Evolutionary conservation across 2,113 vertebrate species (phyloP).

Genomic region (Smithornis capensis): DNA sequence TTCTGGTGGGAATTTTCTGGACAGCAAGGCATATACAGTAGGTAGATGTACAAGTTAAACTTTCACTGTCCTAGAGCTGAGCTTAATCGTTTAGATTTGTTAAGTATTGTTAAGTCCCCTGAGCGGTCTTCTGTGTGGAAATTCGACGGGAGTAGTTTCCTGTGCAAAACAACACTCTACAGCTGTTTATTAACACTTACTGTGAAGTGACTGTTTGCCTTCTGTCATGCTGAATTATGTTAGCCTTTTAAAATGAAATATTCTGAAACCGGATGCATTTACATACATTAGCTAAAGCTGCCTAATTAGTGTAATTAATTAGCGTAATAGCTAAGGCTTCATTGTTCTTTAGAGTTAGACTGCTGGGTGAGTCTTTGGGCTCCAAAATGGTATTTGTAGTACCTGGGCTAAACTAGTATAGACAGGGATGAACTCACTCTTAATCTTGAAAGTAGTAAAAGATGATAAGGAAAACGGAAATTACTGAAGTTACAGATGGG

Average conservation of each 20-base stretch:
- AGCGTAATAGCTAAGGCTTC: background rate
- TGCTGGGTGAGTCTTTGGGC: background rate
- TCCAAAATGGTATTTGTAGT: background rate
- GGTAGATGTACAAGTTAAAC: background rate
- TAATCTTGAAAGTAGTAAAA: background rate
- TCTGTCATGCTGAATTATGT: slow-evolving; percentile 13
- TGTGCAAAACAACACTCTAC: background rate
- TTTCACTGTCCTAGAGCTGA: background rate
- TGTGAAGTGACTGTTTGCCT: background rate
- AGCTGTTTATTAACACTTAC: slow-evolving; percentile 1
- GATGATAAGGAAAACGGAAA: background rate
- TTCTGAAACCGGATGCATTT: slow-evolving; percentile 25
- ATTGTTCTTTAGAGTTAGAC: background rate
- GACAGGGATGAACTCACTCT: background rate
- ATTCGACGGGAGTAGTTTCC: background rate
- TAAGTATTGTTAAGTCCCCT: background rate
- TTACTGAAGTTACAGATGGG: background rate
- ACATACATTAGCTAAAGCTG: slow-evolving; percentile 1
- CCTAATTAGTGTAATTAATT: slow-evolving; percentile 45
- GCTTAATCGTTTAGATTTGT: background rate
- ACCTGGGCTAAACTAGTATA: background rate
- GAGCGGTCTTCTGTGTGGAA: background rate
- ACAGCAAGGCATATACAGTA: background rate
- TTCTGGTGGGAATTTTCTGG: background rate
- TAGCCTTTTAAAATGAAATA: slow-evolving; percentile 21